Base-by-base conservation (phyloP, 2,113 vertebrate genomes). In the Steatornis caripensis region DNA sequence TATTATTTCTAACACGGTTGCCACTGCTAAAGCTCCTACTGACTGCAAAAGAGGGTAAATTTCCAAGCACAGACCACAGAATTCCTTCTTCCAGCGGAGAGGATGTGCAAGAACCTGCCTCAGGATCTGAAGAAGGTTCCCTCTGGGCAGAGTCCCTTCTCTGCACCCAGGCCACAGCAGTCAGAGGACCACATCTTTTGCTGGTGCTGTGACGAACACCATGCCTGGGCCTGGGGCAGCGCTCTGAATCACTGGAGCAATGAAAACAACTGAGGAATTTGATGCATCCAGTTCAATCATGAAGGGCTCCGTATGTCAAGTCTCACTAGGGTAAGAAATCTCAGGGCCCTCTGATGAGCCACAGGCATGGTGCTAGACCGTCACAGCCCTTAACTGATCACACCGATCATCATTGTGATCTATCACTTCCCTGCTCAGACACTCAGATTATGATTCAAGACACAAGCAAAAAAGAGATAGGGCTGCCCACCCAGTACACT, bases 141-240 rank as follows among this genome's bases (percentile, higher is more conserved):
- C 14, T 58, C 48, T 53, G 34, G 64, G 48, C 24, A 91, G 57
- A 91, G 21, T 4, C 20, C 11, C 11, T 36, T 34, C 30, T 85
- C 65, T 53, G n/a, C 55, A 81, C 2, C 0, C 14, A 39, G 46
- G 26, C 22, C 43, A 34, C 36, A 27, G 30, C 11, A 27, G 37
- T 2, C 0, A 0, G 29, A 81, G 36, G 23, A 92, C 8, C 20
- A 17, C 0, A 3, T 60, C 7, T 88, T 61, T 61, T 6, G 2
- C 20, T 70, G 19, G 72, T 43, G 32, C 11, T 45, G 37, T 20
- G n/a, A 71, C 69, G 54, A 74, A 71, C 1, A 5, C 13, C n/a
- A 37, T 11, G 30, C 23, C 65, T 10, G n/a, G 45, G 36, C 23
- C 58, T 29, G 26, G 8, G 82, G 65, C 84, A 71, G 10, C 37